Conservation (phyloP, 1,140 invertebrate genomes). For the Hydropsyche tenuis region DNA sequence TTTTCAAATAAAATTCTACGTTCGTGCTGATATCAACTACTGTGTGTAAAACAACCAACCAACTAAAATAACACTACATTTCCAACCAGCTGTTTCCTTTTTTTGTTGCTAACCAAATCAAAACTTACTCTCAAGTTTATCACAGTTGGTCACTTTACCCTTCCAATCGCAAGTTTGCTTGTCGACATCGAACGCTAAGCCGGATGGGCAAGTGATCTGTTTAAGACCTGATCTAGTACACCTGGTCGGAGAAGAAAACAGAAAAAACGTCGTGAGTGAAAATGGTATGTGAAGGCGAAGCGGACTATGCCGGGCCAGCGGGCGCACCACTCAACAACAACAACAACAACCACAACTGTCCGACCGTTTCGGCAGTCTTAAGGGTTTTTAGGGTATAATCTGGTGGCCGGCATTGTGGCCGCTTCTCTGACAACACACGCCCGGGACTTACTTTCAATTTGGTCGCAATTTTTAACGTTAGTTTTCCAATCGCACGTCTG, state of each 20-base stretch:
- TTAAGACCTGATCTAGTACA: slow-evolving; percentile 91
- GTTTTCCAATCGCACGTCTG: slow-evolving; percentile 97
- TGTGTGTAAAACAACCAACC: slow-evolving; percentile 53
- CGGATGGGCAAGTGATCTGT: slow-evolving; percentile 90
- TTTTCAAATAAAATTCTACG: slow-evolving; percentile 52
- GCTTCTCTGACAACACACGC: too few species aligned
- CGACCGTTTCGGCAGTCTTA: too few species aligned
- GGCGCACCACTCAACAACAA: too few species aligned
- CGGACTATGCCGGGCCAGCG: slow-evolving; percentile 12
- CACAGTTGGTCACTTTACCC: slow-evolving; percentile 91
- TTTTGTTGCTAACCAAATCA: slow-evolving; percentile 55
- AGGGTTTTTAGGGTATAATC: too few species aligned
- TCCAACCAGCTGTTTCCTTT: slow-evolving; percentile 51
- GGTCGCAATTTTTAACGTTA: slow-evolving; percentile 93
- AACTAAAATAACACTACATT: slow-evolving; percentile 51
- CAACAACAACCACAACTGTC: too few species aligned
- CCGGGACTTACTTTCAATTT: slow-evolving; percentile 86
- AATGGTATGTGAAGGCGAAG: slow-evolving; percentile 51
- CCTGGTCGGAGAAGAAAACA: slow-evolving; percentile 63
- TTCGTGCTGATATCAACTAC: slow-evolving; percentile 53
- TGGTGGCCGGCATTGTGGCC: background rate
- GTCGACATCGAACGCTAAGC: slow-evolving; percentile 93
- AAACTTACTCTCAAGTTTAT: slow-evolving; percentile 94
- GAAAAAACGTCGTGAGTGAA: slow-evolving; percentile 49
- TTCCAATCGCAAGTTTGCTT: slow-evolving; percentile 97